Evolutionary conservation across 2,113 vertebrate genomes (phyloP), one percentile per base, ranked within the genome.

Genomic region (Grus americana): DNA sequence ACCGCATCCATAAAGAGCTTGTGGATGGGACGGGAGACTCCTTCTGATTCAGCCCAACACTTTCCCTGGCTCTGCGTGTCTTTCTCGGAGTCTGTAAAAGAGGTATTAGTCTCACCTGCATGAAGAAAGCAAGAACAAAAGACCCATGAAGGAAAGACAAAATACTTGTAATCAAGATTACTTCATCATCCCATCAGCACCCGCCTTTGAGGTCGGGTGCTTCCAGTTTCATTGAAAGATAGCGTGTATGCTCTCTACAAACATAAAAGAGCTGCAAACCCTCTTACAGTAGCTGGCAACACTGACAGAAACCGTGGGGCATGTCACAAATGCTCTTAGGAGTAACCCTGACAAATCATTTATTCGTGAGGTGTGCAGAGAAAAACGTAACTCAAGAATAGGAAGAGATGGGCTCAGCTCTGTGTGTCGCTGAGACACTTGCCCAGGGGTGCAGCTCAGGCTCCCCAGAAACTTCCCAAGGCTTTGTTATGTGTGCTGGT

Each of bases 1-100:
- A 23, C 18, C 1, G 0, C 0, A 0, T 30, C 5, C 36, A 27
- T 50, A 32, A 50, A 26, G n/a, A 6, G 29, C n/a, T 3, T 24
- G 38, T 38, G 46, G 54, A 46, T 34, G 14, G 61, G 38, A 54
- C 5, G 16, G 34, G 29, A 34, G 5, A 15, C 14, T 11, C 22
- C 15, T 59, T 32, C 50, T 40, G 24, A 7, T n/a, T 32, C 38
- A 20, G 47, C 29, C 54, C 52, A 66, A 15, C 15, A 5, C 29
- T 29, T 15, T 23, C 44, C 42, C 19, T 29, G 42, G n/a, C 42
- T 49, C 55, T 42, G 16, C 24, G 40, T n/a, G 57, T 17, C 88
- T 30, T 49, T 38, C n/a, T 32, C 72, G 17, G n/a, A 23, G 13
- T 16, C 65, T 46, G 22, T 18, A 34, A 58, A 50, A 34, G 27